Conservation (phyloP, 2,113 vertebrate species). For the Typhlomys cinereus region DNA sequence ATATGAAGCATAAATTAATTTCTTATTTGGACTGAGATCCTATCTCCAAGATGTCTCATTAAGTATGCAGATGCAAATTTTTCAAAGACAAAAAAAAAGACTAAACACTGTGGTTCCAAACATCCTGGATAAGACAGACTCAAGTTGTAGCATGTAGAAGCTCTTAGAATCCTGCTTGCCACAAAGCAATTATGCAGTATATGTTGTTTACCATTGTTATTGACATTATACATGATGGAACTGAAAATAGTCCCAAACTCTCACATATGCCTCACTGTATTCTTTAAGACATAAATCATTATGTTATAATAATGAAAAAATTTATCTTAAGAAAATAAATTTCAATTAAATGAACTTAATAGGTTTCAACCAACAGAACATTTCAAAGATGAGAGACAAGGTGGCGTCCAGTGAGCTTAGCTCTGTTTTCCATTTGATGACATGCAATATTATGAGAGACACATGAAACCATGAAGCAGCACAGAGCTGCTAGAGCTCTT, state of each 20-base stretch:
- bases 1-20: not conserved
- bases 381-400: not conserved
- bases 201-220: not conserved
- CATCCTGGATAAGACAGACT: not conserved
- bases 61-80: not conserved
- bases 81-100: not conserved
- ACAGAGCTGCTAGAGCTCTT: not conserved
- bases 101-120: not conserved
- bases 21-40: not conserved
- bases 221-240: not conserved
- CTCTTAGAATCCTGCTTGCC: not conserved
- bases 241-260: not conserved
- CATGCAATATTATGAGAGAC: not conserved
- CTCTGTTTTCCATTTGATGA: not conserved
- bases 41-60: not conserved
- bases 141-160: not conserved
- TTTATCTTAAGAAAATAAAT: slow-evolving; percentile 17
- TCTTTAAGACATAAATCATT: slow-evolving; percentile 19
- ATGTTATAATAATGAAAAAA: slow-evolving; percentile 41
- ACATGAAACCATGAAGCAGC: not conserved
- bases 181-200: not conserved
- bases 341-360: slow-evolving; percentile 44
- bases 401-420: not conserved
- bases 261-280: not conserved
- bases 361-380: not conserved